phyloP scores from a whole-genome alignment of 2,888 invertebrate genomes.

The Lithophane socia region DNA sequence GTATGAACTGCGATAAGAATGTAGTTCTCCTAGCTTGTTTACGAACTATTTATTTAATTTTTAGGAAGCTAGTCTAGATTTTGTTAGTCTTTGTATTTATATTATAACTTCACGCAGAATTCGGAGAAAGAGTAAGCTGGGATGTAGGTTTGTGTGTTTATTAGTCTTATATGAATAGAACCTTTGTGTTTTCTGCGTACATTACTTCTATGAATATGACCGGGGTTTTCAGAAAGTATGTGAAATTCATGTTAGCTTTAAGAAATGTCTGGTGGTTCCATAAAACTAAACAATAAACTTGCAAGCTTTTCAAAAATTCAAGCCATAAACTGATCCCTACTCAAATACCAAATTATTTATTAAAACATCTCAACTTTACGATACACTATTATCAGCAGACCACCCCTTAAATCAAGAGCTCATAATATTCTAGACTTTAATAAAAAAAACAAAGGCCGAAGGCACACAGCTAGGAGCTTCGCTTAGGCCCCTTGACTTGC shows the following conservation, averaged over 20 bases:
- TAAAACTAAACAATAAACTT: constrained; percentile 6
- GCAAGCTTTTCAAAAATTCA: not conserved
- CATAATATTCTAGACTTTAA: constrained; percentile 53
- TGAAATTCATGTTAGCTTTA: not conserved
- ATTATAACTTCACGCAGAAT: not conserved
- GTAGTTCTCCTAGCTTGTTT: constrained; percentile 35
- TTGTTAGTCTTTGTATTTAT: not conserved
- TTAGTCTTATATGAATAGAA: not conserved
- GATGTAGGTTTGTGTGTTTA: not conserved
- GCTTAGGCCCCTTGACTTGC: too few species aligned
- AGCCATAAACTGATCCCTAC: constrained; percentile 5
- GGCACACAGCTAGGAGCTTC: not conserved
- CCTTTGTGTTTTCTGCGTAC: not conserved
- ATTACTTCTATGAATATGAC: not conserved
- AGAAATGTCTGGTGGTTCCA: too few species aligned
- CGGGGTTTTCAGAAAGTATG: not conserved
- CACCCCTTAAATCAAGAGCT: constrained; percentile 27
- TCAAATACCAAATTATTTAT: constrained; percentile 37
- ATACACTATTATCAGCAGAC: constrained; percentile 24
- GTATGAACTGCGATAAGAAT: constrained; percentile 74
- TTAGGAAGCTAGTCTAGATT: constrained; percentile 18
- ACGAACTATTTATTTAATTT: constrained; percentile 16
- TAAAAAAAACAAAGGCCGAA: constrained; percentile 9
- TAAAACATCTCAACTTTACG: constrained; percentile 38
- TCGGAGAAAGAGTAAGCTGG: rapidly evolving